Evolutionary conservation across 2,113 vertebrate species (phyloP), one percentile per base, ranked within the genome.

Genomic region (Phyllostomus discolor): DNA sequence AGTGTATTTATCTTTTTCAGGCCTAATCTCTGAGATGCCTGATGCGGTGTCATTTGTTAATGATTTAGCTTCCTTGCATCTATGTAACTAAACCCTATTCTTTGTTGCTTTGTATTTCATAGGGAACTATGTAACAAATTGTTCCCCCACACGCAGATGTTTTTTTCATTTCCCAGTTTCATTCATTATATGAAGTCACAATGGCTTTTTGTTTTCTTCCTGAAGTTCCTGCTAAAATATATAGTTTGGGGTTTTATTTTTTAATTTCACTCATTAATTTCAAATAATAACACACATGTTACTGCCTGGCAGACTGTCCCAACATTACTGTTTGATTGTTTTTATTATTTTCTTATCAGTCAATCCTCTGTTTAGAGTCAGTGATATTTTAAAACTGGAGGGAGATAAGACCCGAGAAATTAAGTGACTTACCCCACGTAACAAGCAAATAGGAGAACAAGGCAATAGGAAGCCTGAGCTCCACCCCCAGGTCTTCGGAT

Each of bases 311-410:
- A 87, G 2, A 48, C 73, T 94, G 93, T 62, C 83, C 80, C 80
- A 94, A 62, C 12, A 75, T 95, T 95, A 67, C 46, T 41, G 46
- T 82, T 95, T 81, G 7, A 50, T 76, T 73, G 22, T 83, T 86
- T 85, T 59, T 78, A 88, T 87, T 57, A 91, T 91, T 94, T 85
- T 81, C 72, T 92, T 92, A 78, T 90, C 87, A 86, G 46, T 88
- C 48, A 79, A 31, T 84, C 92, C 52, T 96, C 96, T 94, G 35
- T 97, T 86, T 92, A 69, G 28, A 95, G 15, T 73, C 33, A 43
- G 31, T 94, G 88, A 69, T 90, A 50, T 75, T 95, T 94, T 87
- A 91, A 97, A 94, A 75, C 75, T 72, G 10, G 59, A 94, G n/a
- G 81, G 93, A 94, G 69, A 48, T n/a, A 66, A 73, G 35, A 79